Conservation (phyloP, 1,140 invertebrate species). For the Chelonus insularis region DNA sequence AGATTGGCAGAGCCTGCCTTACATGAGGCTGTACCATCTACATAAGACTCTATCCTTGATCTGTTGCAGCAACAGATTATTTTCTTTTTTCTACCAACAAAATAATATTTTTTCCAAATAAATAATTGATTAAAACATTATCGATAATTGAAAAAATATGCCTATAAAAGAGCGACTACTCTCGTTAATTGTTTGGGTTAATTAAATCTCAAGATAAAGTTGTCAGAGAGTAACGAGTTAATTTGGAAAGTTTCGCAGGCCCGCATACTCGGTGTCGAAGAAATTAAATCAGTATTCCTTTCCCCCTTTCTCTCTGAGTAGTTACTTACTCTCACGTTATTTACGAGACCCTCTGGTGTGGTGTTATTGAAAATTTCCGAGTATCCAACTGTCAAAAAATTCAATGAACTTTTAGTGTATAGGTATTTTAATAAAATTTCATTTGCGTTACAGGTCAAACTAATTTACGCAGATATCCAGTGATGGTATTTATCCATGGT, state of each 20-base stretch:
- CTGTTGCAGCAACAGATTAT: no score
- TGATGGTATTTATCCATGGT: slow-evolving; percentile 89
- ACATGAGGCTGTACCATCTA: no score
- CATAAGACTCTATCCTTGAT: no score
- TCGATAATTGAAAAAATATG: background rate
- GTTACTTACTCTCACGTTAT: slow-evolving; percentile 21
- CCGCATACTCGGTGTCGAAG: slow-evolving; percentile 20
- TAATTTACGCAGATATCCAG: slow-evolving; percentile 65
- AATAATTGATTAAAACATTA: no score
- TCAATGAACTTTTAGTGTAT: no score
- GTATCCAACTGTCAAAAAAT: background rate
- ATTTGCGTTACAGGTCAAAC: slow-evolving; percentile 52
- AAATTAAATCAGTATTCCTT: slow-evolving; percentile 26
- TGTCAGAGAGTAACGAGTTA: slow-evolving; percentile 30
- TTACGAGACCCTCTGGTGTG: background rate
- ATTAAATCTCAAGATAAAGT: slow-evolving; percentile 33
- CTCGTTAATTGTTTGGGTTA: slow-evolving; percentile 25
- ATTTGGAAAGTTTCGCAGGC: slow-evolving; percentile 30
- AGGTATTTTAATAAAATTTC: slow-evolving; percentile 8
- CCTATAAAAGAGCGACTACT: background rate
- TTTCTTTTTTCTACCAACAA: no score
- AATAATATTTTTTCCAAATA: no score
- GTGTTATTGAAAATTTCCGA: slow-evolving; percentile 1
- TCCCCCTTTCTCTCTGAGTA: background rate
- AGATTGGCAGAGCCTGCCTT: no score